Conservation (phyloP, 2,888 invertebrate species). For the Tholera decimalis region DNA sequence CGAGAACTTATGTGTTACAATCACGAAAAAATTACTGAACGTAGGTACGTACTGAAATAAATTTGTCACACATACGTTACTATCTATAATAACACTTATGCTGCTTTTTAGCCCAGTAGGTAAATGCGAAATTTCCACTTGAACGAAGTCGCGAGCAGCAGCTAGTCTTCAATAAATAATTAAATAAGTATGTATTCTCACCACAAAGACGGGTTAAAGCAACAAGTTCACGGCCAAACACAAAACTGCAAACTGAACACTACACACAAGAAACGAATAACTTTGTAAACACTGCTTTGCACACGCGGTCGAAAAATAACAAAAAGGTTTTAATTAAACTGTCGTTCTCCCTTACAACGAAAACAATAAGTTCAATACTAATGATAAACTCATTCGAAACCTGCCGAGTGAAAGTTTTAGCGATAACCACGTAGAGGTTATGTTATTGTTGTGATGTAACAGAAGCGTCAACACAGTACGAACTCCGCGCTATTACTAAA, state of each 20-base stretch:
- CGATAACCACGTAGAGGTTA: conserved; percentile 80
- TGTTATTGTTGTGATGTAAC: conserved; percentile 79
- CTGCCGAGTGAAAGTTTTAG: conserved; percentile 78
- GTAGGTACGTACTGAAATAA: too few species aligned
- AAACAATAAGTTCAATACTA: conserved; percentile 43
- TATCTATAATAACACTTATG: too few species aligned
- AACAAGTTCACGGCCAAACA: conserved; percentile 83
- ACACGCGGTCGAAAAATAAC: conserved; percentile 68
- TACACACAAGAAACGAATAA: conserved; percentile 78
- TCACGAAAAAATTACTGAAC: too few species aligned
- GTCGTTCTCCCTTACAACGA: conserved; percentile 15
- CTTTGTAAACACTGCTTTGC: conserved; percentile 80
- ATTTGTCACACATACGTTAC: too few species aligned
- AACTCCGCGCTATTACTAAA: conserved; percentile 80
- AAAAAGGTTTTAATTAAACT: conserved; percentile 34
- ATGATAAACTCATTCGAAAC: conserved; percentile 49
- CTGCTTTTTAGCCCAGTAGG: too few species aligned
- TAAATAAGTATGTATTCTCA: conserved; percentile 39
- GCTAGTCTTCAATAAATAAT: conserved; percentile 9
- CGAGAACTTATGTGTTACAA: too few species aligned
- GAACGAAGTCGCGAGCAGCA: too few species aligned
- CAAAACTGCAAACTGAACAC: conserved; percentile 77
- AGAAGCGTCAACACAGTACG: conserved; percentile 72
- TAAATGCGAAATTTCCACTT: too few species aligned
- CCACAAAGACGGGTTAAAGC: conserved; percentile 75